Percentiles rank a stretch among this genome's conserved stretches.
Evolutionary conservation across 2,797 vertebrate genomes (phyloP).

Genomic region (Pangasius larnaudii): DNA sequence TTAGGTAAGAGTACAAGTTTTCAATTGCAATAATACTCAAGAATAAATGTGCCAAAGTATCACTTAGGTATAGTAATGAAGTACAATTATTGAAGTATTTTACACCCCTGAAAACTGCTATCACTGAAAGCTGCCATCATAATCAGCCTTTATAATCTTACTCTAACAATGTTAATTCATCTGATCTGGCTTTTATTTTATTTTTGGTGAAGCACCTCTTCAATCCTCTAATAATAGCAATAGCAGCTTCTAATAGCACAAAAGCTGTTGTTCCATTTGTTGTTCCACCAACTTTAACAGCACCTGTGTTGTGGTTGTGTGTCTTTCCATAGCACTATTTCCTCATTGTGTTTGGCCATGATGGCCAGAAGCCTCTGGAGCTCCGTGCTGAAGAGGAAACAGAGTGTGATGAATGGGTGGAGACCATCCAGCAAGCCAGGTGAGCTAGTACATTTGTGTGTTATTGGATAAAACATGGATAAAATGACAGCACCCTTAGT

Average conservation of each 20-base stretch:
- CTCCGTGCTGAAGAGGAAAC: constrained; percentile 91
- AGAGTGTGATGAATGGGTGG: constrained; percentile 95
- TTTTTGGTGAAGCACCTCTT: not conserved
- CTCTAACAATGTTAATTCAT: not conserved
- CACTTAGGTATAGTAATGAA: not conserved
- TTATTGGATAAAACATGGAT: not conserved
- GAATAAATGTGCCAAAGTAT: not conserved
- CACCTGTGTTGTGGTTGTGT: not conserved
- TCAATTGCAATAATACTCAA: not conserved
- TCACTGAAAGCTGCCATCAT: not conserved
- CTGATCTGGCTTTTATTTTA: constrained; percentile 11
- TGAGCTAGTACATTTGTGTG: constrained; percentile 57
- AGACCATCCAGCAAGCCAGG: constrained; percentile 97
- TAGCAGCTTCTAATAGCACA: not conserved
- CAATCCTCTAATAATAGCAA: not conserved
- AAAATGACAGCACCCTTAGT: not conserved
- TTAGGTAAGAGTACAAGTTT: not conserved
- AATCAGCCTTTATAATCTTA: not conserved
- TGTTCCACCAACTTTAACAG: not conserved
- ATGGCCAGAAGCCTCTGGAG: constrained; percentile 95
- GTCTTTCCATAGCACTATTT: constrained; percentile 87
- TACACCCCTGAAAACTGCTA: no score
- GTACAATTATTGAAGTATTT: not conserved
- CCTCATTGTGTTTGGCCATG: constrained; percentile 93
- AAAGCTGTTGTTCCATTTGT: no score